These are phyloP conservation scores for Leucophora obtusa DNA, from an alignment of 2,888 invertebrate genomes.

Conservation along the genomic window DNA sequence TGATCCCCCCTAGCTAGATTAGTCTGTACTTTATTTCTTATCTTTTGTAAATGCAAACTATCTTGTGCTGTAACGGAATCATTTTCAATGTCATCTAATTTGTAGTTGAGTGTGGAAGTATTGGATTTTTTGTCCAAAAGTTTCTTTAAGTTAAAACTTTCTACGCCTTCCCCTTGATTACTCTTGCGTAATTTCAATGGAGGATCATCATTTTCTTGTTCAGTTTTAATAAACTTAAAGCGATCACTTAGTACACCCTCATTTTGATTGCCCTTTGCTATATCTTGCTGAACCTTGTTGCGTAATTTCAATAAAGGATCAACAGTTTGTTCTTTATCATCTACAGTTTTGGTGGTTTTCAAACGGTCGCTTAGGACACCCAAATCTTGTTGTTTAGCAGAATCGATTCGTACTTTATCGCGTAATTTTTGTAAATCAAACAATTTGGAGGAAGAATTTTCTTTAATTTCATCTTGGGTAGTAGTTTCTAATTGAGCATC, in stretches of 20 bases:
- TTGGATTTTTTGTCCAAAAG: slow-evolving; percentile 61
- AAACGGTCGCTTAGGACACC: slow-evolving; percentile 20
- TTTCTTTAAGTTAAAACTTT: slow-evolving; percentile 70
- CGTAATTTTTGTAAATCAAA: slow-evolving; percentile 67
- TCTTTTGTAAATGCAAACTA: slow-evolving; percentile 65
- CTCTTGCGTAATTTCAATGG: slow-evolving; percentile 46
- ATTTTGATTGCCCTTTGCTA: slow-evolving; percentile 42
- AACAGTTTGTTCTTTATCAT: background rate
- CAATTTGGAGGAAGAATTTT: slow-evolving; percentile 1
- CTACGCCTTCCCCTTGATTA: slow-evolving; percentile 66
- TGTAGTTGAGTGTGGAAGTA: background rate
- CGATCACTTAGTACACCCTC: slow-evolving; percentile 58
- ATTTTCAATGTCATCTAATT: slow-evolving; percentile 12
- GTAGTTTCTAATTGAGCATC: slow-evolving; percentile 12
- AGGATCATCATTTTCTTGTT: slow-evolving; percentile 19
- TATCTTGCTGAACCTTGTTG: slow-evolving; percentile 57
- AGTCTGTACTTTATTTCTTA: slow-evolving; percentile 69
- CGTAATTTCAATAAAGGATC: slow-evolving; percentile 55
- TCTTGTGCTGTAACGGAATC: slow-evolving; percentile 13
- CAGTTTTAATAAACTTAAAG: slow-evolving; percentile 7
- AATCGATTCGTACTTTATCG: slow-evolving; percentile 65
- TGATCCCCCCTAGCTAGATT: slow-evolving; percentile 67
- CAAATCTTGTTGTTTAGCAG: slow-evolving; percentile 24
- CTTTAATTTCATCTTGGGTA: background rate
- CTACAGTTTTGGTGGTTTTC: slow-evolving; percentile 1